These are phyloP conservation scores for Porites lobata DNA, from an alignment of 92 coral and sea anemone species.

Conservation along the genomic window DNA sequence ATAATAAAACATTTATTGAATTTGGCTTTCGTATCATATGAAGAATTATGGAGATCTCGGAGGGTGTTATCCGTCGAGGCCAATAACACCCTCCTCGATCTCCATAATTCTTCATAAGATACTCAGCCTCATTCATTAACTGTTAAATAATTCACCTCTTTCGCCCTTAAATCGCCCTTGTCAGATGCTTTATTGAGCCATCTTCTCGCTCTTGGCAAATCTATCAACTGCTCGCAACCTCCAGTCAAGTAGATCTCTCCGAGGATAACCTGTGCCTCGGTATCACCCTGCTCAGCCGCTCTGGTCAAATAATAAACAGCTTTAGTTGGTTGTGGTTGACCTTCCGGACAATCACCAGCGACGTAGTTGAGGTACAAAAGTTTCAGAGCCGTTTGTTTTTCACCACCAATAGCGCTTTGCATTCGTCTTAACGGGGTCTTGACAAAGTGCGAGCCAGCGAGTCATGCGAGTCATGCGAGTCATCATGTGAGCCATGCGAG, in stretches of 20 bases:
- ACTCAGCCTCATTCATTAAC: no score
- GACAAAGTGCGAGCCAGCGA: no score
- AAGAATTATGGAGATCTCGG: no score
- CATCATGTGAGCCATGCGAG: no score
- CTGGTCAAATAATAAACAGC: conserved; percentile 71
- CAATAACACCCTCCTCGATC: no score
- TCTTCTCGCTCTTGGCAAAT: conserved; percentile 51
- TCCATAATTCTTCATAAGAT: no score
- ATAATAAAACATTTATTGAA: no score
- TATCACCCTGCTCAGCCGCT: conserved; percentile 72
- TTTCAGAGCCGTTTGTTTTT: conserved; percentile 37
- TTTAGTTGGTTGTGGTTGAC: conserved; percentile 70
- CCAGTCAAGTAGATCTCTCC: conserved; percentile 68
- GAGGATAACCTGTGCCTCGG: conserved; percentile 62
- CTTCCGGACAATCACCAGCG: conserved; percentile 80
- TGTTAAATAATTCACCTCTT: not conserved
- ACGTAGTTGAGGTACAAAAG: conserved; percentile 46
- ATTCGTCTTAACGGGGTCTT: conserved; percentile 12
- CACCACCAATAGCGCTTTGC: not conserved
- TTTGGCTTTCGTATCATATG: no score
- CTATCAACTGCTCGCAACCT: conserved; percentile 40
- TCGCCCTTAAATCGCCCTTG: conserved; percentile 31
- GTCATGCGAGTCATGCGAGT: no score
- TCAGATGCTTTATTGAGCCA: conserved; percentile 71
- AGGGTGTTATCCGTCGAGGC: no score